Percentiles rank a stretch among this genome's conserved stretches.
These are phyloP conservation scores for Rotaria macrura DNA, from an alignment of 2,888 invertebrate species.

Conservation along the genomic window DNA sequence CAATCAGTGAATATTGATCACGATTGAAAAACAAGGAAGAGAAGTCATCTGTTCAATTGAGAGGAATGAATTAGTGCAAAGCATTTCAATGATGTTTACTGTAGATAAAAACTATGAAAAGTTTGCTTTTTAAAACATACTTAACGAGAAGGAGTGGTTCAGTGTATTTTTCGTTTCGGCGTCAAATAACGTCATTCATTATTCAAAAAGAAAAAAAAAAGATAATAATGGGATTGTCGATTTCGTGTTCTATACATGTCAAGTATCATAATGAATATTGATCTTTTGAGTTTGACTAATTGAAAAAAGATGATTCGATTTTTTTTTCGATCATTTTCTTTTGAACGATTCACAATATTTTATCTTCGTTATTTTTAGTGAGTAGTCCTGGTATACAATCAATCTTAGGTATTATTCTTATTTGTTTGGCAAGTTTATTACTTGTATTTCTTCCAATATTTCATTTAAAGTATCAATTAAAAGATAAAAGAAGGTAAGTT, in stretches of 20 bases:
- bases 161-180: neutral
- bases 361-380: neutral
- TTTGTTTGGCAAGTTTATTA: neutral
- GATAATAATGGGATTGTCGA: neutral
- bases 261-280: neutral
- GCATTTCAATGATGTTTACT: neutral
- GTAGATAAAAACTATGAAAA: neutral
- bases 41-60: neutral
- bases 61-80: neutral
- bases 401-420: neutral
- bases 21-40: conserved; percentile 7
- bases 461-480: neutral
- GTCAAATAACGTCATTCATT: conserved; percentile 12
- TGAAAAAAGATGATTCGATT: neutral
- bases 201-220: conserved; percentile 3
- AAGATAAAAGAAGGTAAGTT: neutral
- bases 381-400: conserved; percentile 8
- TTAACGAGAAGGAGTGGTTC: neutral
- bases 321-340: too few relatives aligned
- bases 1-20: neutral
- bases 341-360: neutral
- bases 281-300: neutral
- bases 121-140: neutral
- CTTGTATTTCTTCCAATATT: neutral
- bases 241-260: neutral